Base-by-base conservation (phyloP, 2,888 invertebrate species). In the Agrotis exclamationis region DNA sequence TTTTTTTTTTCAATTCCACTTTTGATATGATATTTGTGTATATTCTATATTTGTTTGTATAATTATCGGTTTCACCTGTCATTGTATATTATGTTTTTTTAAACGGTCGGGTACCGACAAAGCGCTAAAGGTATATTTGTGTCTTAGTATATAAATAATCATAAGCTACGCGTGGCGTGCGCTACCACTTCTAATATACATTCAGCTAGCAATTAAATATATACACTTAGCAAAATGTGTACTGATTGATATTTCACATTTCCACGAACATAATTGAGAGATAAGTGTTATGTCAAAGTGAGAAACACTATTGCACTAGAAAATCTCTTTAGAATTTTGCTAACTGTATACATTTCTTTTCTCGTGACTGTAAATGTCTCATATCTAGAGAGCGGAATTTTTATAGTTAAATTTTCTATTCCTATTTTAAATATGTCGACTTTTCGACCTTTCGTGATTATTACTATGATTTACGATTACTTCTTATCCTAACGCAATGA, bases 21-120 rank as follows among this genome's bases (percentile, higher is more conserved):
- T 83, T 79, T 76, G 60, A 66, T 74, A 80, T 69, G 59, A 39
- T 73, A 66, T 79, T 81, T 85, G 54, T 86, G 69, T 80, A 71
- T 82, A 78, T 78, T 75, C 76, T 74, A 70, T 79, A 69, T 60
- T 83, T 76, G 72, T 80, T 81, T 82, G 58, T 80, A 74, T 82
- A 74, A 60, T 74, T 59, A 74, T 74, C 80, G 63, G 58, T 76
- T 64, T 63, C 63, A 70, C n/a, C 45, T 54, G 51, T 53, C 20
- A 65, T 51, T 80, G 64, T 76, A 44, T 69, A 80, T 70, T 57
- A 62, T 60, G 47, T 66, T 68, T 59, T 22, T 28, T 76, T 62
- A 64, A 39, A 56, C 22, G 54, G 51, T 59, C 11, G 54, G 73
- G 68, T 83, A 64, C 73, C 63, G 58, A 72, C 24, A 56, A 69